Base-by-base conservation (phyloP, 1,140 invertebrate genomes). In the Heliconius hewitsoni region DNA sequence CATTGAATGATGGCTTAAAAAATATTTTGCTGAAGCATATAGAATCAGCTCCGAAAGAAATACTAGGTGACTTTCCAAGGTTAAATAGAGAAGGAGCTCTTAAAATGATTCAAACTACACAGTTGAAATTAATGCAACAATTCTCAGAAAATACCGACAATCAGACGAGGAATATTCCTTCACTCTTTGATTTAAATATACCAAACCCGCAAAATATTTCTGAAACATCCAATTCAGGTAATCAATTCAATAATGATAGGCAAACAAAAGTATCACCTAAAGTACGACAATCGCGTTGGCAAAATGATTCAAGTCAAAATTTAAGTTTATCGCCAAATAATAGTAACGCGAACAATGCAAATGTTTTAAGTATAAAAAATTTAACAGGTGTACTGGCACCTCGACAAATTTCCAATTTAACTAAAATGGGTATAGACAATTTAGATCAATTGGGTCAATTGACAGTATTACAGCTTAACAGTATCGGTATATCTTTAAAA, bases 11-110 rank as follows among this genome's bases (percentile, higher is more conserved):
- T 77, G 96, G 96, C 86, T 96, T 96, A 70, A 96, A 95, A 85
- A 95, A 95, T 85, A 96, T 98, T 77, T 93, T 98, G 73, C 93
- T 97, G 2, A 97, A 98, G 95, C 98, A 98, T 89, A 96, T 98
- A 86, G 98, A 98, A 95, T 97, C 97, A 23, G 98, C 98, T 1
- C 98, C 98, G 1, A 98, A 98, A 89, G 98, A 98, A 92, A 98
- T 98, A 84, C 95, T 98, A 23, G 98, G 98, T 8, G 97, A 98
- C 88, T 98, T 98, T 86, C 97, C 97, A 70, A 95, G 98, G 81
- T 93, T 98, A 81, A 97, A 96, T 86, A 95, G 97, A 82, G 96
- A 98, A 85, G 96, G 96, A 81, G 97, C 97, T 0, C 88, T 96
- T 73, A 95, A 95, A 80, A 96, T 97, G 95, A 96, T 97, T 83